Evolutionary conservation across 2,797 vertebrate genomes (phyloP).

Genomic region (Enteromius radiatus): DNA sequence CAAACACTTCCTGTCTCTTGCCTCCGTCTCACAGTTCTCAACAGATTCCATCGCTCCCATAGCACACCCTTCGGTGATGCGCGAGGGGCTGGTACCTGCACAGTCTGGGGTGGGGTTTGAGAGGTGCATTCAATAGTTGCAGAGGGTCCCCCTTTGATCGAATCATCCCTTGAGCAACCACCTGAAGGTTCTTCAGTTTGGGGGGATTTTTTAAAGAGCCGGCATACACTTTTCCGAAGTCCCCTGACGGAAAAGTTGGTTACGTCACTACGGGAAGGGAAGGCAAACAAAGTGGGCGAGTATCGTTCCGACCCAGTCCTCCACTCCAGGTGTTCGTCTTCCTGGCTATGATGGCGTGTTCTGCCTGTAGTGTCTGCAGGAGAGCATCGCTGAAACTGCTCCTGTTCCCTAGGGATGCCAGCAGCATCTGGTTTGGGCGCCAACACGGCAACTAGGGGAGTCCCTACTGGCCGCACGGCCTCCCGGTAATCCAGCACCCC

Average conservation of each 20-base stretch:
- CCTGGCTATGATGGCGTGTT: slow-evolving; percentile 76
- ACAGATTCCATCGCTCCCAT: slow-evolving; percentile 52
- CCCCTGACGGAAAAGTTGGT: slow-evolving; percentile 84
- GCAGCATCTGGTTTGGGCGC: slow-evolving; percentile 70
- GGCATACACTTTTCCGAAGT: slow-evolving; percentile 82
- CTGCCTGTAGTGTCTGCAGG: slow-evolving; percentile 58
- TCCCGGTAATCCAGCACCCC: slow-evolving; percentile 90
- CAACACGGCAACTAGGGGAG: slow-evolving; percentile 67
- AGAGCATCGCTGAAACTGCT: slow-evolving; percentile 70
- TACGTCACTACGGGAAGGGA: slow-evolving; percentile 65
- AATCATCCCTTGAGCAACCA: slow-evolving; percentile 43
- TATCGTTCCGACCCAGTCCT: slow-evolving; percentile 64
- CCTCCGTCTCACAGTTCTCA: slow-evolving; percentile 71
- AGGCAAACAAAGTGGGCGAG: slow-evolving; percentile 39
- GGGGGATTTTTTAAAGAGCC: slow-evolving; percentile 82
- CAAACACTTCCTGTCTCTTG: slow-evolving; percentile 77
- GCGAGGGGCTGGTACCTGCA: slow-evolving; percentile 56
- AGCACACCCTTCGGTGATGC: slow-evolving; percentile 44
- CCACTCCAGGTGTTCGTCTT: slow-evolving; percentile 74
- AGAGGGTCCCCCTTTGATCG: slow-evolving; percentile 66
- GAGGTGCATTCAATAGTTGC: slow-evolving; percentile 49
- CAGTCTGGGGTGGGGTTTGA: slow-evolving; percentile 61
- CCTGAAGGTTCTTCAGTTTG: slow-evolving; percentile 59
- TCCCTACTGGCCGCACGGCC: slow-evolving; percentile 72
- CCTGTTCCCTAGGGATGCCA: slow-evolving; percentile 69